phyloP scores from a whole-genome alignment of 2,797 vertebrate species.

The Parauchenoglanis ngamensis region DNA sequence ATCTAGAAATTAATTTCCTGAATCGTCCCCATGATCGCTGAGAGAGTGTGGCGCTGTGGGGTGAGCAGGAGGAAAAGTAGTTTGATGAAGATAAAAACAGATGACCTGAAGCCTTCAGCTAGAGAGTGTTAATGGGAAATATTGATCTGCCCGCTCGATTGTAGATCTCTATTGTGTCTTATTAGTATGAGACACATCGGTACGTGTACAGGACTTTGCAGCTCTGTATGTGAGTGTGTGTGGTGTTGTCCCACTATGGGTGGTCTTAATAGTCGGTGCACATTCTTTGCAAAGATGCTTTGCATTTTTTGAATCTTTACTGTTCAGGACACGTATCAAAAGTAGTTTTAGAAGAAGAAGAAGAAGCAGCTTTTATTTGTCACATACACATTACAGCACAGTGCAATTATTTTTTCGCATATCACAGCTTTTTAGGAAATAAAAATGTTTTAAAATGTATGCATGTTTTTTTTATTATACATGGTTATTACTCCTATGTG shows the following conservation, averaged over 20 bases:
- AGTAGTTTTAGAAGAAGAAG: background rate
- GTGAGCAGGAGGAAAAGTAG: background rate
- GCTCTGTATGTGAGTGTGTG: background rate
- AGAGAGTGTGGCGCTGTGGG: constrained; percentile 19
- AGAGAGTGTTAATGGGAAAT: constrained; percentile 50
- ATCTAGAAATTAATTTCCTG: constrained; percentile 52
- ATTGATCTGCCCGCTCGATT: constrained; percentile 40
- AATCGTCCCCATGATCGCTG: constrained; percentile 37
- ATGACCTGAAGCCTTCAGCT: constrained; percentile 36
- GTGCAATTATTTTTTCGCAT: no score
- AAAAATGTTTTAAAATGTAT: background rate
- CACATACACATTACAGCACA: no score
- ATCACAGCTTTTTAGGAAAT: no score
- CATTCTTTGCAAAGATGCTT: background rate
- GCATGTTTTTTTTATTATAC: background rate
- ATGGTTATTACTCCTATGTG: constrained; percentile 6
- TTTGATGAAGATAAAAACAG: constrained; percentile 53
- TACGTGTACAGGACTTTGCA: background rate
- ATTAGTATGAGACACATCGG: constrained; percentile 27
- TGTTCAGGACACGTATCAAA: background rate
- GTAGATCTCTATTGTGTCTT: constrained; percentile 32
- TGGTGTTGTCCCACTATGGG: background rate
- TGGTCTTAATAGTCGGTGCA: background rate
- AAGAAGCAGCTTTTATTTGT: no score
- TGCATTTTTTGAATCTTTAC: background rate